Evolutionary conservation across 2,888 invertebrate species (phyloP).

Genomic region (Caenorhabditis sp.): DNA sequence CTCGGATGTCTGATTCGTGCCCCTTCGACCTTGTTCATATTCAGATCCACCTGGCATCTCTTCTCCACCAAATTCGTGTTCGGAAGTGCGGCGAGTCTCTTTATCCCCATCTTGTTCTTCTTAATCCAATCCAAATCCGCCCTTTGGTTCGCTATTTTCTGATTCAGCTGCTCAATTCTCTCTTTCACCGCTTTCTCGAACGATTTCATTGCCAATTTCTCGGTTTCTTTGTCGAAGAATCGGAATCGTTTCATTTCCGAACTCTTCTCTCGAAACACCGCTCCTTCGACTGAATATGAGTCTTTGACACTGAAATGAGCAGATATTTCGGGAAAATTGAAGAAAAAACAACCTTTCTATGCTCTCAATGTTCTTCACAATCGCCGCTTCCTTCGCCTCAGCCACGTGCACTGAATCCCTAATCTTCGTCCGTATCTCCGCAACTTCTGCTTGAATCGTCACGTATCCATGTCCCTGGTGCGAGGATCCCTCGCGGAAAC

Average conservation of each 20-base stretch:
- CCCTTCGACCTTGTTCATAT: neutral
- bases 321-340: too few relatives aligned
- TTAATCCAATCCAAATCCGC: constrained; percentile 39
- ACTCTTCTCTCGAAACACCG: neutral
- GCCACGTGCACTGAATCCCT: constrained; percentile 5
- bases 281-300: neutral
- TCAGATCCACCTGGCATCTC: constrained; percentile 28
- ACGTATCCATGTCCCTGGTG: constrained; percentile 31
- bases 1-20: constrained; percentile 32
- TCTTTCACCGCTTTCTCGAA: neutral
- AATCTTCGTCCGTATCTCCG: constrained; percentile 31
- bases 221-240: constrained; percentile 2
- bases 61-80: constrained; percentile 7
- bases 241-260: constrained; percentile 19
- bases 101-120: constrained; percentile 22
- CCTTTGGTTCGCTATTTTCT: constrained; percentile 23
- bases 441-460: constrained; percentile 14
- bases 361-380: constrained; percentile 24
- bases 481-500: constrained; percentile 6
- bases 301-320: too few relatives aligned
- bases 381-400: constrained; percentile 23
- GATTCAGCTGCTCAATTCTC: neutral
- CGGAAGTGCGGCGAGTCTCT: neutral
- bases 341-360: too few relatives aligned
- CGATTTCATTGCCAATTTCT: neutral